phyloP scores from a whole-genome alignment of 2,888 invertebrate genomes.

The Endotricha flammealis region DNA sequence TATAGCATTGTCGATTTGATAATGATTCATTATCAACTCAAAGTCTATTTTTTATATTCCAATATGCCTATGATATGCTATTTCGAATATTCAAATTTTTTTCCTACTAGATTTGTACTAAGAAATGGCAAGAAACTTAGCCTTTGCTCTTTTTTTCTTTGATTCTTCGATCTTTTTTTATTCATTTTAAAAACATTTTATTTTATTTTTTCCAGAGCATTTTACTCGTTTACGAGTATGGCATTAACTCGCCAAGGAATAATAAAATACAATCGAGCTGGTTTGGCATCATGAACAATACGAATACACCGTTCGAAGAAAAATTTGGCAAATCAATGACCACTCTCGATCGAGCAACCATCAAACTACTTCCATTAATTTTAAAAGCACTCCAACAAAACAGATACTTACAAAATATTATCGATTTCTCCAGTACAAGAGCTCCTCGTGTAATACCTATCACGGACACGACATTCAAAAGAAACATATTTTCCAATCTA shows the following conservation, averaged over 20 bases:
- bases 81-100: too few relatives aligned
- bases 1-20: too few relatives aligned
- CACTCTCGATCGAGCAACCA: slow-evolving; percentile 13
- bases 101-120: too few relatives aligned
- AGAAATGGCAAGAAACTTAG: too few relatives aligned
- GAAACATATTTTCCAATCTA: slow-evolving; percentile 36
- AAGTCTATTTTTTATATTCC: too few relatives aligned
- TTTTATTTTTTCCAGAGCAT: slow-evolving; percentile 50
- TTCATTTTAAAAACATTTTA: background rate
- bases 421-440: slow-evolving; percentile 38
- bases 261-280: slow-evolving; percentile 35
- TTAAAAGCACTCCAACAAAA: slow-evolving; percentile 53
- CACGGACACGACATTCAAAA: slow-evolving; percentile 35
- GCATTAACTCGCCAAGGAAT: slow-evolving; percentile 32
- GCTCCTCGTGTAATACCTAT: slow-evolving; percentile 29
- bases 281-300: slow-evolving; percentile 45
- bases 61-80: too few relatives aligned
- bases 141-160: too few relatives aligned
- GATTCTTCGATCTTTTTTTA: background rate
- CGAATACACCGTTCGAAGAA: slow-evolving; percentile 33
- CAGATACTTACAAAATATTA: slow-evolving; percentile 38
- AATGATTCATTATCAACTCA: too few relatives aligned
- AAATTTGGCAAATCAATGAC: slow-evolving; percentile 29
- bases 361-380: slow-evolving; percentile 50
- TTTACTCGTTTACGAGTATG: slow-evolving; percentile 56